These are phyloP conservation scores for Hirtodrosophila trivittata DNA, from an alignment of 2,888 invertebrate species.

Conservation along the genomic window DNA sequence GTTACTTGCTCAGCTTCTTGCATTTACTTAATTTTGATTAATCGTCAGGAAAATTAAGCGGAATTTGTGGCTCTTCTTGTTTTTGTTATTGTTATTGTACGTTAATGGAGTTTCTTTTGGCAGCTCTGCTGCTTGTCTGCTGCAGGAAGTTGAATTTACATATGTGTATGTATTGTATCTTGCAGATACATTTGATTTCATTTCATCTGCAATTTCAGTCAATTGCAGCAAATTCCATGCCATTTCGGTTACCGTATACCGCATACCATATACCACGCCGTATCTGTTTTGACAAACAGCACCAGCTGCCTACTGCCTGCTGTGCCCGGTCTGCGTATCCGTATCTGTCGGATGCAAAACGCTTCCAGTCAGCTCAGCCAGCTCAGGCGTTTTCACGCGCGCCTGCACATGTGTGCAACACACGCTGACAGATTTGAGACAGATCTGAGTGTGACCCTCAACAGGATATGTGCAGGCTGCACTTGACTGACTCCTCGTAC, in stretches of 20 bases:
- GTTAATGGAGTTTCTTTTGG: too few relatives aligned
- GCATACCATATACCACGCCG: background rate
- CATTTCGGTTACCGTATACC: slow-evolving; percentile 10
- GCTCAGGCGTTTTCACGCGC: slow-evolving; percentile 61
- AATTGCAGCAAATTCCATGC: slow-evolving; percentile 26
- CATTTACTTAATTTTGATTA: too few relatives aligned
- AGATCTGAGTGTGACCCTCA: slow-evolving; percentile 15
- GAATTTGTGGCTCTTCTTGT: too few relatives aligned
- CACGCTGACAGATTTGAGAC: slow-evolving; percentile 52
- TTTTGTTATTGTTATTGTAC: too few relatives aligned
- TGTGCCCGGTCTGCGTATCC: slow-evolving; percentile 15
- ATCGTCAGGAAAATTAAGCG: too few relatives aligned
- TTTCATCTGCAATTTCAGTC: slow-evolving; percentile 13
- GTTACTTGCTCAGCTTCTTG: too few relatives aligned
- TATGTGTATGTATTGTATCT: too few relatives aligned
- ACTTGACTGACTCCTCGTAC: too few relatives aligned
- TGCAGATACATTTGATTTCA: slow-evolving; percentile 61
- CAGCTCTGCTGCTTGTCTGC: too few relatives aligned
- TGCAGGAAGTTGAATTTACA: too few relatives aligned
- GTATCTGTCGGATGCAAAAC: slow-evolving; percentile 36
- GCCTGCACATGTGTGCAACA: slow-evolving; percentile 62
- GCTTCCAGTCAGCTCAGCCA: slow-evolving; percentile 1
- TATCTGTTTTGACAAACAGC: slow-evolving; percentile 31
- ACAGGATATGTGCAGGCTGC: slow-evolving; percentile 26
- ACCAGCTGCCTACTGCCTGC: slow-evolving; percentile 35